These are phyloP conservation scores for Pomphorhynchus laevis DNA, from an alignment of 1,140 invertebrate species.

Conservation along the genomic window DNA sequence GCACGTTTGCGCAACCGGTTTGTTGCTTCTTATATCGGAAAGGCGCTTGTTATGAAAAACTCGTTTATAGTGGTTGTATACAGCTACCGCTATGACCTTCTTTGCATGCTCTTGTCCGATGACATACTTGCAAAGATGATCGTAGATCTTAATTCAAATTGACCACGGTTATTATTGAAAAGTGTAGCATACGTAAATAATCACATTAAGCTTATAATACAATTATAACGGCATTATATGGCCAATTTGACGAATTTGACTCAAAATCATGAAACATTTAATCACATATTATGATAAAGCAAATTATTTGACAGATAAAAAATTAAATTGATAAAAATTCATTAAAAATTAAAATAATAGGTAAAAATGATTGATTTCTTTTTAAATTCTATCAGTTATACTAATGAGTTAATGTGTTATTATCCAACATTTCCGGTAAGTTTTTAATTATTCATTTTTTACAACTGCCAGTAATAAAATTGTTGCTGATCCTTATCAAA, in stretches of 20 bases:
- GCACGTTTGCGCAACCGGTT: not conserved
- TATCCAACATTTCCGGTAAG: conserved; percentile 1
- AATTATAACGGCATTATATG: not conserved
- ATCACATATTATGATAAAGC: not conserved
- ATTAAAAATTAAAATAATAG: too few species aligned
- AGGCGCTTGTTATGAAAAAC: conserved; percentile 61
- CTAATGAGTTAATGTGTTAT: not conserved
- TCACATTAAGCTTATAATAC: conserved; percentile 14
- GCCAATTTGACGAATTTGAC: not conserved
- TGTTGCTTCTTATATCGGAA: conserved; percentile 10
- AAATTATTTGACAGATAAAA: not conserved
- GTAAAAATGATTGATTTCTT: not conserved
- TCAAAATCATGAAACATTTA: not conserved
- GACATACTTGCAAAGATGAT: conserved; percentile 69
- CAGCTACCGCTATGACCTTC: conserved; percentile 81
- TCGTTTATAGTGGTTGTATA: conserved; percentile 93
- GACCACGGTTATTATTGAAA: not conserved
- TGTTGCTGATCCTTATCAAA: conserved; percentile 1
- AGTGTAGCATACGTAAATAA: not conserved
- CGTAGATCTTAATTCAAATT: conserved; percentile 31
- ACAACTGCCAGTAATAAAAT: not conserved
- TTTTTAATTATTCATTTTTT: not conserved
- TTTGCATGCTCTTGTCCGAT: conserved; percentile 95
- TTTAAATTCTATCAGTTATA: not conserved
- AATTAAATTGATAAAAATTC: too few species aligned